Conservation (phyloP, 2,888 invertebrate genomes). For the Megamerina dolium region DNA sequence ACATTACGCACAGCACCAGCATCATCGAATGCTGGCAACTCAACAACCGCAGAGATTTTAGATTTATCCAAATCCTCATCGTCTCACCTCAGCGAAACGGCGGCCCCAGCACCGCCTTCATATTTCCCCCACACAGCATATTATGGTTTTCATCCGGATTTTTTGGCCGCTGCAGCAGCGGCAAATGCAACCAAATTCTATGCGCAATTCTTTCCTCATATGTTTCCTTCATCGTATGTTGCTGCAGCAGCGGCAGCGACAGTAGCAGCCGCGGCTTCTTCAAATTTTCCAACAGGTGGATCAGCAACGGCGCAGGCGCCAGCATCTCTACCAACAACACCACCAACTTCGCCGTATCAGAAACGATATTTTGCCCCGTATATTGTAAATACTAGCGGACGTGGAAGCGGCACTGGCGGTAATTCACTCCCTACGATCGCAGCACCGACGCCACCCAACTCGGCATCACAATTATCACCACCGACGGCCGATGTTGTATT, state of each 20-base stretch:
- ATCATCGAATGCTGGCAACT: constrained; percentile 12
- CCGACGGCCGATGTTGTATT: constrained; percentile 4
- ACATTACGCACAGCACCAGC: background rate
- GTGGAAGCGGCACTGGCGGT: background rate
- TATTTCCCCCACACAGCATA: constrained; percentile 1
- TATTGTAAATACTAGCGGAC: constrained; percentile 25
- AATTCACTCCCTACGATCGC: background rate
- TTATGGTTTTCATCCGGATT: constrained; percentile 27
- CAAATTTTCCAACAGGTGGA: background rate
- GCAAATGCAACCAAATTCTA: constrained; percentile 42
- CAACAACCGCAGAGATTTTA: constrained; percentile 14
- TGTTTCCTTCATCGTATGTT: constrained; percentile 25
- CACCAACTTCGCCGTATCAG: constrained; percentile 33
- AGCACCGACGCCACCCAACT: background rate
- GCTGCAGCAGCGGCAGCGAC: constrained; percentile 32
- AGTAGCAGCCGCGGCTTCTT: background rate
- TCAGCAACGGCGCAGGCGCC: background rate
- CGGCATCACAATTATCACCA: constrained; percentile 12
- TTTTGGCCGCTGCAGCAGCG: constrained; percentile 34
- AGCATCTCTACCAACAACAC: constrained; percentile 14
- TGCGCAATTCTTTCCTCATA: constrained; percentile 42
- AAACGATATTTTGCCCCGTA: constrained; percentile 37
- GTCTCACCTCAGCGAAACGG: no score
- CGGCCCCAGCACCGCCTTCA: background rate
- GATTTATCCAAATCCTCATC: constrained; percentile 39